phyloP scores from a whole-genome alignment of 1,140 invertebrate species.

The Plodia interpunctella region DNA sequence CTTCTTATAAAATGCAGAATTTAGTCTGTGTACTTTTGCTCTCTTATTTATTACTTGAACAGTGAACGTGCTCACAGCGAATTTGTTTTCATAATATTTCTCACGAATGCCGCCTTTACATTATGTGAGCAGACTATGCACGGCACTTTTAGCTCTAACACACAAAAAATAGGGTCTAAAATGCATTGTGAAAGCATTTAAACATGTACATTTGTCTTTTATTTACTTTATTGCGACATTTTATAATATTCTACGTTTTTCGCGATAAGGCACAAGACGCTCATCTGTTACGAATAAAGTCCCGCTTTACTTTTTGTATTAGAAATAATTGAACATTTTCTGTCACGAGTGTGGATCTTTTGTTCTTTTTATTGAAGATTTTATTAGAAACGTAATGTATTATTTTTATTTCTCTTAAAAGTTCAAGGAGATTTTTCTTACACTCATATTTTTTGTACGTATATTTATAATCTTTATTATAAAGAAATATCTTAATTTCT shows the following conservation, averaged over 20 bases:
- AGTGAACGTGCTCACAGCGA: conserved; percentile 71
- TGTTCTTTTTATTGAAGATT: conserved; percentile 32
- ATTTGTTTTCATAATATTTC: conserved; percentile 77
- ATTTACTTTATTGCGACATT: conserved; percentile 72
- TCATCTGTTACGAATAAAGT: conserved; percentile 47
- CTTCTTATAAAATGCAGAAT: background rate
- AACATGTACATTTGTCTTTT: conserved; percentile 66
- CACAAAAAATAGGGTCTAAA: conserved; percentile 28
- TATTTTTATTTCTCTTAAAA: too few species aligned
- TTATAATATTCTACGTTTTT: conserved; percentile 72
- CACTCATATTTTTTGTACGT: too few species aligned
- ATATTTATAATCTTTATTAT: too few species aligned
- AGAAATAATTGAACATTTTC: conserved; percentile 6
- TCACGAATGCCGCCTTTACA: conserved; percentile 50
- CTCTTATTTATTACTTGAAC: conserved; percentile 71
- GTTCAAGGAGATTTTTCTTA: too few species aligned
- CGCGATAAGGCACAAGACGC: conserved; percentile 59
- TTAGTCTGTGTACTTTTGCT: conserved; percentile 51
- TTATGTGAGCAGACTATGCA: conserved; percentile 39
- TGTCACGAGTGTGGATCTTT: background rate
- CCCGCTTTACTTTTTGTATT: conserved; percentile 1
- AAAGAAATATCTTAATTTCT: too few species aligned
- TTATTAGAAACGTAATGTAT: too few species aligned
- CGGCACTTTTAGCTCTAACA: conserved; percentile 34
- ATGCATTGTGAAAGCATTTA: conserved; percentile 14